Percentiles rank a stretch among this genome's conserved stretches.
Conservation (phyloP, 2,113 vertebrate species). For the Salvelinus sp. region DNA sequence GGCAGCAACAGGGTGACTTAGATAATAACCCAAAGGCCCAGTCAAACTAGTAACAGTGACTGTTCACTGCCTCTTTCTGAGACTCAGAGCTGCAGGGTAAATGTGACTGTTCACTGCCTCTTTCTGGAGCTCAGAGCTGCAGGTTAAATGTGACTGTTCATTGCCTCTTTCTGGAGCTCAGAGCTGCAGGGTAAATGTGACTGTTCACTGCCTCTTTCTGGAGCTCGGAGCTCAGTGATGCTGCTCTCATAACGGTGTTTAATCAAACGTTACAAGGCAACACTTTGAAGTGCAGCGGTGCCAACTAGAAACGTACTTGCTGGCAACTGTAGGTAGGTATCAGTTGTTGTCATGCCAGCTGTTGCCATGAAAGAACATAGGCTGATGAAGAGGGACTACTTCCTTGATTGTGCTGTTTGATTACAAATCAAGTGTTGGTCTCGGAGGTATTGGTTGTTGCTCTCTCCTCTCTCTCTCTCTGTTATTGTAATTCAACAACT, state of each 20-base stretch:
- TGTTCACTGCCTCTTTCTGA: too few species aligned
- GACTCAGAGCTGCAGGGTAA: too few species aligned
- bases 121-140: too few species aligned
- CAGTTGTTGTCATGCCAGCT: not conserved
- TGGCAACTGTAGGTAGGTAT: too few species aligned
- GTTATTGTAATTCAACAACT: slow-evolving; percentile 44
- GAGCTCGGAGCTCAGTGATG: slow-evolving; percentile 5
- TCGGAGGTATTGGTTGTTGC: not conserved
- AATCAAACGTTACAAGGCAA: slow-evolving; percentile 30
- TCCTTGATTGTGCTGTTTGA: slow-evolving; percentile 39
- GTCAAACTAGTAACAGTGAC: not conserved
- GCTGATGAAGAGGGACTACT: not conserved
- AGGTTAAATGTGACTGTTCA: too few species aligned
- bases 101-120: too few species aligned
- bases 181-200: too few species aligned
- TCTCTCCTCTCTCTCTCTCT: slow-evolving; percentile 7
- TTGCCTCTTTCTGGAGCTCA: too few species aligned
- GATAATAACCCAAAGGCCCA: slow-evolving; percentile 24
- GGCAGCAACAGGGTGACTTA: not conserved
- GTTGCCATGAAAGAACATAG: slow-evolving; percentile 21
- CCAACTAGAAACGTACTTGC: too few species aligned
- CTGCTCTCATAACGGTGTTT: slow-evolving; percentile 10
- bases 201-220: too few species aligned
- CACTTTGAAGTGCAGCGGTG: not conserved
- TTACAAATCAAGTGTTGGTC: slow-evolving; percentile 39